Evolutionary conservation across 2,113 vertebrate genomes (phyloP).

Genomic region (Phodopus roborovskii): DNA sequence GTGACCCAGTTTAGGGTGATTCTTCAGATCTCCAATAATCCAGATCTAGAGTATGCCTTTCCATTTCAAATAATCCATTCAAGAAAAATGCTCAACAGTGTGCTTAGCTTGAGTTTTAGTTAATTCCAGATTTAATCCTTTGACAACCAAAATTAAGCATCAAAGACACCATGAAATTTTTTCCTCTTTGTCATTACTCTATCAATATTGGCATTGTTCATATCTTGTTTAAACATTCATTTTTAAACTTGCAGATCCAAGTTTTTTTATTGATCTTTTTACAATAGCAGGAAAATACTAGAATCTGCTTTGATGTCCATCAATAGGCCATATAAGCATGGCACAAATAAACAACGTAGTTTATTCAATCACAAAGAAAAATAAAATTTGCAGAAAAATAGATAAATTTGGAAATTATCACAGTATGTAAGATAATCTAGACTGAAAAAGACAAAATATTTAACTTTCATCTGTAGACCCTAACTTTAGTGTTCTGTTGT

Average conservation of each 20-base stretch:
- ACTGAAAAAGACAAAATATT: no score
- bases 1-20: background rate
- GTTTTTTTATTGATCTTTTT: background rate
- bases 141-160: background rate
- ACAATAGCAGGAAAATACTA: background rate
- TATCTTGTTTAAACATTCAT: background rate
- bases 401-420: background rate
- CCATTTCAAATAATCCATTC: background rate
- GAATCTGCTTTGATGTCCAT: background rate
- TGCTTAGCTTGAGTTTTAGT: background rate
- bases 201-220: background rate
- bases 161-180: background rate
- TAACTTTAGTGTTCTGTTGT: no score
- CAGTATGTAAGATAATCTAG: background rate
- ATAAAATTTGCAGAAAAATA: background rate
- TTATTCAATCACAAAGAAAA: background rate
- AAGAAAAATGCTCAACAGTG: background rate
- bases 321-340: background rate
- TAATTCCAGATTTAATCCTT: background rate
- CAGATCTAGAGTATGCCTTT: background rate
- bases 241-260: background rate
- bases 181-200: background rate
- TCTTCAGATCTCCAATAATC: background rate
- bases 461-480: no score
- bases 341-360: background rate